Evolutionary conservation across 2,113 vertebrate species (phyloP).

Genomic region (Lasiurus cinereus): DNA sequence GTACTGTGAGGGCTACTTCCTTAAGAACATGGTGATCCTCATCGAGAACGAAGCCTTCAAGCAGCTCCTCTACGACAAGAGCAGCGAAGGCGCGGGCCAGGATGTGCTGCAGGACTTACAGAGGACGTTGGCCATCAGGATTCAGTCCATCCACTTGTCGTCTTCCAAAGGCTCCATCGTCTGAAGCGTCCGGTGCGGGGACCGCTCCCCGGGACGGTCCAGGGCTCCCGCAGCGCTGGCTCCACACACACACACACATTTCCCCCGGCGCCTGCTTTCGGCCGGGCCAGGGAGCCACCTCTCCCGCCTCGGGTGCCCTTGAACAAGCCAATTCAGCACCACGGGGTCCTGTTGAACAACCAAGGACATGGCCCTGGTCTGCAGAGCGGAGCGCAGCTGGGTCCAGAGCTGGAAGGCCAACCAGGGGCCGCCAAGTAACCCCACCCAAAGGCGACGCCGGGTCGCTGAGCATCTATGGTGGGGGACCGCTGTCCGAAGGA

Average conservation of each 20-base stretch:
- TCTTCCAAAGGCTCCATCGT: constrained; percentile 98
- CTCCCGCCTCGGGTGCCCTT: constrained; percentile 67
- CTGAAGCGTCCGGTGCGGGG: constrained; percentile 85
- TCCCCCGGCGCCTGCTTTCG: constrained; percentile 55
- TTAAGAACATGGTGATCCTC: constrained; percentile 99
- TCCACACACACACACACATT: constrained; percentile 71
- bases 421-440: not conserved
- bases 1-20: constrained; percentile 97
- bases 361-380: constrained; percentile 38
- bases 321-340: constrained; percentile 75
- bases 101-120: constrained; percentile 96
- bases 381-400: constrained; percentile 56
- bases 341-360: constrained; percentile 63
- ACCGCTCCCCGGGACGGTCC: constrained; percentile 57
- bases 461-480: not conserved
- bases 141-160: constrained; percentile 98
- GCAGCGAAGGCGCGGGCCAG: constrained; percentile 91
- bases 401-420: constrained; percentile 52
- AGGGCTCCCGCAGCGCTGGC: constrained; percentile 77
- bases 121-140: constrained; percentile 95
- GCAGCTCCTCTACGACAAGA: constrained; percentile 95
- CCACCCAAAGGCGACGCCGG: constrained; percentile 59
- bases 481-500: constrained; percentile 46
- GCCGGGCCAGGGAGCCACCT: constrained; percentile 79
- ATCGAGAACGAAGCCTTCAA: constrained; percentile 98